Evolutionary conservation across 2,113 vertebrate species (phyloP).

Genomic region (Uropsilus gracilis): DNA sequence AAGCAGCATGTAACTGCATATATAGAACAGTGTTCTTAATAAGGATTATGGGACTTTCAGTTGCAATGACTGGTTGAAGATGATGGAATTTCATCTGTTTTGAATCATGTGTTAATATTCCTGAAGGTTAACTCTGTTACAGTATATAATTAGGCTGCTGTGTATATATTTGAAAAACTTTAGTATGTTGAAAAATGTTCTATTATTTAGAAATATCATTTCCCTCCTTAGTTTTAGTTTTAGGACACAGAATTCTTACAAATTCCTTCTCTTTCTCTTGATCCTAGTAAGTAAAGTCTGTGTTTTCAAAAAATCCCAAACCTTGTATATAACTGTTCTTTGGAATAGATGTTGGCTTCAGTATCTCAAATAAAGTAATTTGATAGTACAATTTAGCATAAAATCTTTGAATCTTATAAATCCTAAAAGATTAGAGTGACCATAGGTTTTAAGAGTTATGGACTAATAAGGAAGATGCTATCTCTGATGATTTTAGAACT

Average conservation of each 20-base stretch:
- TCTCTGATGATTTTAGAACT: background rate
- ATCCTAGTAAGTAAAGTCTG: background rate
- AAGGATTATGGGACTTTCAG: background rate
- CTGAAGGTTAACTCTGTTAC: background rate
- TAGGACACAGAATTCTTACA: background rate
- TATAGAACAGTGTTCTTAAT: background rate
- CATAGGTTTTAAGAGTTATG: background rate
- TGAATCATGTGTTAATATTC: background rate
- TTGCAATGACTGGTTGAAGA: background rate
- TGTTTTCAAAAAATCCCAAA: background rate
- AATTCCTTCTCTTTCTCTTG: background rate
- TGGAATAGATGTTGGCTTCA: background rate
- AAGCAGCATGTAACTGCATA: background rate
- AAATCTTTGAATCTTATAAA: background rate
- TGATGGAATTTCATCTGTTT: background rate
- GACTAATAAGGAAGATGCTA: background rate
- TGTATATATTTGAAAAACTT: background rate
- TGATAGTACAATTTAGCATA: background rate
- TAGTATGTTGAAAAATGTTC: background rate
- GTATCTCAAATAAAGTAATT: conserved; percentile 2
- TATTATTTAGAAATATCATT: conserved; percentile 7
- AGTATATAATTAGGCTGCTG: background rate
- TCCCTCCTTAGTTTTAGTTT: background rate
- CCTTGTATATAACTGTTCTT: background rate
- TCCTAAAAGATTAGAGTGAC: background rate